These are phyloP conservation scores for Palloptera scutellata DNA, from an alignment of 2,888 invertebrate genomes.

Conservation along the genomic window DNA sequence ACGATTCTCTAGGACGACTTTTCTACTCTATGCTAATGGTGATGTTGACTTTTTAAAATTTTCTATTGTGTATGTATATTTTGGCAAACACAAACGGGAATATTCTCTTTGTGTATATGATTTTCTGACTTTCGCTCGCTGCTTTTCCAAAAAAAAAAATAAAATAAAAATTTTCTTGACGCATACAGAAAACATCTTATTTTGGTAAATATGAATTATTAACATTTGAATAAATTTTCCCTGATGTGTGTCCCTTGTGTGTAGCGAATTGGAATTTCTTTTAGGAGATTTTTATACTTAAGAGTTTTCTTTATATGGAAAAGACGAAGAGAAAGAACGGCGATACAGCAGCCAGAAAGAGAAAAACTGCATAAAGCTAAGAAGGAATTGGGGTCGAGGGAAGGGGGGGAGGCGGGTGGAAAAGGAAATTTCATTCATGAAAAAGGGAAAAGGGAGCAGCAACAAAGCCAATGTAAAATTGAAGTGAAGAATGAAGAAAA, in stretches of 20 bases:
- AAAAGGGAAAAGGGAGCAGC: neutral
- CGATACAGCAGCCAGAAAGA: no score
- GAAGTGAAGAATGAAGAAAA: neutral
- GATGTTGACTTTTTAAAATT: no score
- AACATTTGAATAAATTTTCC: constrained; percentile 48
- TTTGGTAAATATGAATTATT: constrained; percentile 44
- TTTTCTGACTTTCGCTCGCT: constrained; percentile 16
- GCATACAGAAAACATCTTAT: neutral
- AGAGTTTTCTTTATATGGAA: neutral
- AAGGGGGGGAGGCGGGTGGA: neutral
- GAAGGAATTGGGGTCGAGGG: neutral
- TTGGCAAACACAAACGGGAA: no score
- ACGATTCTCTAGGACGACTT: no score
- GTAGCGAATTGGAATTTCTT: constrained; percentile 12
- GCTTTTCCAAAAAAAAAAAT: no score
- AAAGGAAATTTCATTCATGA: neutral
- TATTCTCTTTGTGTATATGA: neutral
- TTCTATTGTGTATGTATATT: no score
- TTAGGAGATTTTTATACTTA: neutral
- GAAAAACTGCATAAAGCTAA: neutral
- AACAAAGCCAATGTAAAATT: constrained; percentile 15
- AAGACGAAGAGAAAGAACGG: no score
- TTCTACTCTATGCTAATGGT: no score
- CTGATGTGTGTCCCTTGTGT: neutral
- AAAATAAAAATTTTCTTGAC: neutral